Conservation (phyloP, 2,888 invertebrate species). For the Oithona nana region DNA sequence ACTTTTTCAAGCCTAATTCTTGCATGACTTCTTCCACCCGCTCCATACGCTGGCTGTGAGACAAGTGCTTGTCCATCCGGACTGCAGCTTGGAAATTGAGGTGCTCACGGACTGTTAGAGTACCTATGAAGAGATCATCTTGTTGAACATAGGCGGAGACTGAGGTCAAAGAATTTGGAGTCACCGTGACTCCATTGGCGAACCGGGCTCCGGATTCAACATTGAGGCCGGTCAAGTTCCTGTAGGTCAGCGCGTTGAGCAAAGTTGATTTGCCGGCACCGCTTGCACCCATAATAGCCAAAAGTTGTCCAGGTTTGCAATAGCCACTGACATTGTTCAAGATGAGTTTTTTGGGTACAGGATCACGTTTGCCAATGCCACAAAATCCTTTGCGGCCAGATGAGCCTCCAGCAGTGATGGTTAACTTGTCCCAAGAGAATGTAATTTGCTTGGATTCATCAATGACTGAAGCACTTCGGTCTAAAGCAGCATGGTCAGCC, state of each 20-base stretch:
- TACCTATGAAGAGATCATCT: conserved; percentile 77
- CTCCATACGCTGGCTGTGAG: conserved; percentile 48
- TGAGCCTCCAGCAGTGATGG: not conserved
- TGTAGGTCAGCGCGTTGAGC: conserved; percentile 31
- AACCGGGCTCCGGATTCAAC: conserved; percentile 26
- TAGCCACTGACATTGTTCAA: conserved; percentile 40
- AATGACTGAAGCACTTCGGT: not conserved
- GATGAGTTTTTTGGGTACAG: not conserved
- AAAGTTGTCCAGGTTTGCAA: conserved; percentile 62
- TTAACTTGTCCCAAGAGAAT: not conserved
- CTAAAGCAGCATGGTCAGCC: no score
- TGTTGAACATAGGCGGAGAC: conserved; percentile 82
- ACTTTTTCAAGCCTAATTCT: conserved; percentile 70
- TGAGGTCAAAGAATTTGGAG: conserved; percentile 45
- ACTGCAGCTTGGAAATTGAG: conserved; percentile 66
- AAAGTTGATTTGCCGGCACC: conserved; percentile 35
- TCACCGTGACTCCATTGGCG: conserved; percentile 54
- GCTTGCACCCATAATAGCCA: conserved; percentile 57
- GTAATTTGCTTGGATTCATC: not conserved
- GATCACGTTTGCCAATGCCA: not conserved
- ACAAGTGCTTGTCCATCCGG: conserved; percentile 58
- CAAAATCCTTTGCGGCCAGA: not conserved
- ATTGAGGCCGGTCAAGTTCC: conserved; percentile 21
- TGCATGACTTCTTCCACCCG: conserved; percentile 68
- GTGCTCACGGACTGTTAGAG: conserved; percentile 71